Base-by-base conservation (phyloP, 2,888 invertebrate species). In the Acanthopleura granulata region DNA sequence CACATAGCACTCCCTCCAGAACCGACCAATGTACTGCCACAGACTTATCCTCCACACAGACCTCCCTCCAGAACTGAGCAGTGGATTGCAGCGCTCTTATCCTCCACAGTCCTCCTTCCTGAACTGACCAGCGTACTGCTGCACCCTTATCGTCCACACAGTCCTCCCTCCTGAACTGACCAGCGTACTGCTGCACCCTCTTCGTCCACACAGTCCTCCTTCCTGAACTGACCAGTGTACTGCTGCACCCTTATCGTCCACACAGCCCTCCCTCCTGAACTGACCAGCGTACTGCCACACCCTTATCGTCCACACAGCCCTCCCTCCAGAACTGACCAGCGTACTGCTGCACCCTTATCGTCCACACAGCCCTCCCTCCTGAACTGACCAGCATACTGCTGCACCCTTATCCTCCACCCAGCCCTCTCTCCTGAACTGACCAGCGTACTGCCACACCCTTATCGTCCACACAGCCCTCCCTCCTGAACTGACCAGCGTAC, bases 181-280 rank as follows among this genome's bases (percentile, higher is more conserved):
- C 92, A 92, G 74, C 76, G 77, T 4, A 91, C 89, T 12, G 85
- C 81, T n/a, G 89, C 95, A 73, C 91, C 91, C 78, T 93, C 93
- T 9, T 94, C 9, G 3, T 40, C 40, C 40, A 40, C 9, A 40
- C 9, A 40, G 40, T 9, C 4, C 3, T 40, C 3, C 3, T 6
- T 9, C 40, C 3, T 40, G 40, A 40, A 40, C 40, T 40, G 4
- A 40, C 9, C 9, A 40, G 40, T 40, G 40, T 40, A 40, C 4
- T 40, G n/a, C n/a, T n/a, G n/a, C 3, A 40, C 40, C 40, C 40
- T 40, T 40, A 9, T 6, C 40, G 4, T 40, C 40, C 40, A 40
- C 40, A 3, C 40, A 9, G 40, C 40, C n/a, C 16, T 15, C n/a
- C n/a, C n/a, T n/a, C n/a, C 4, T 77, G 9, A 9, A 9, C 9